Percentiles rank a stretch among this genome's conserved stretches.
Conservation (phyloP, 2,888 invertebrate genomes). For the Melieria crassipennis region DNA sequence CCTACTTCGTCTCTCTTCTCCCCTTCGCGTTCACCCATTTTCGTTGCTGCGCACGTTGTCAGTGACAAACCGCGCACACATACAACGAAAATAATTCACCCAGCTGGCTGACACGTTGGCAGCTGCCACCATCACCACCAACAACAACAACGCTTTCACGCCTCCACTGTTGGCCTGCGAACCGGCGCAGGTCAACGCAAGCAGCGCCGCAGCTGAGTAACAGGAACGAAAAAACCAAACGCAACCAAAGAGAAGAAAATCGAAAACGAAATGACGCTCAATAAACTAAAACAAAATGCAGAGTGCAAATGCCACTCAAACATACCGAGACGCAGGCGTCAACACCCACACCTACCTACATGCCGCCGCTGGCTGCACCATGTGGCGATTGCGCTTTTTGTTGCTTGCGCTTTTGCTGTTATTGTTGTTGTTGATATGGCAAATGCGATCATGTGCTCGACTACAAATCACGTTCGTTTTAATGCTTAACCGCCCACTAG, state of each 20-base stretch:
- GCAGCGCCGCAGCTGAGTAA: too few relatives aligned
- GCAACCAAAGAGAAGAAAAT: not conserved
- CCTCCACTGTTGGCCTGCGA: not conserved
- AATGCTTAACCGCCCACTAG: not conserved
- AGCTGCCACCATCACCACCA: not conserved
- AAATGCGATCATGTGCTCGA: slow-evolving; percentile 31
- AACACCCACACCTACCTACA: not conserved
- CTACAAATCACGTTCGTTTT: slow-evolving; percentile 36
- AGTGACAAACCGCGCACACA: too few relatives aligned
- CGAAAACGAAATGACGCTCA: not conserved
- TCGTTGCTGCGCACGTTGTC: too few relatives aligned
- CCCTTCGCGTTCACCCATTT: too few relatives aligned
- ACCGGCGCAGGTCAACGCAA: not conserved
- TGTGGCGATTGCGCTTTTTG: slow-evolving; percentile 2
- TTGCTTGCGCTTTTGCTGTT: not conserved
- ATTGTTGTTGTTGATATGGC: not conserved
- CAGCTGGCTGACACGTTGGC: slow-evolving; percentile 17
- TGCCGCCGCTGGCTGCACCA: not conserved
- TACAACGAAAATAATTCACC: slow-evolving; percentile 19
- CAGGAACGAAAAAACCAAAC: not conserved
- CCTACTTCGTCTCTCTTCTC: too few relatives aligned
- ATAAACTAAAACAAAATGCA: slow-evolving; percentile 15
- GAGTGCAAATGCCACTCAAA: slow-evolving; percentile 19
- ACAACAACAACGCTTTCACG: not conserved
- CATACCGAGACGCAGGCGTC: not conserved